These are phyloP conservation scores for Phrynocephalus versicolor DNA, from an alignment of 2,113 vertebrate species.

Conservation along the genomic window DNA sequence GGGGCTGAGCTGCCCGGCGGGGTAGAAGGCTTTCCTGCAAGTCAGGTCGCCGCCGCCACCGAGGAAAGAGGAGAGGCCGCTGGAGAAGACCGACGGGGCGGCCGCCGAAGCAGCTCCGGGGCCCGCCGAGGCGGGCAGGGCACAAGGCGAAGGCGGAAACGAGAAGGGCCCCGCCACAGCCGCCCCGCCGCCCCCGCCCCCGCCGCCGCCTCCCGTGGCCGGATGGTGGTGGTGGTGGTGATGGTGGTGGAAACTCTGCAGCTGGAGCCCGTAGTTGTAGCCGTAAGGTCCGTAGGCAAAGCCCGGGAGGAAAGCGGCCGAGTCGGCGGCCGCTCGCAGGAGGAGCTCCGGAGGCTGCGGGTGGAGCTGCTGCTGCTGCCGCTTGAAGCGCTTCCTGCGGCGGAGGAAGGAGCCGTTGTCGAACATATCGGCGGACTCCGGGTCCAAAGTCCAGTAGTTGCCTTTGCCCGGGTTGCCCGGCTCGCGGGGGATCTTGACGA, in stretches of 20 bases:
- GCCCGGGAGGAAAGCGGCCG: slow-evolving; percentile 88
- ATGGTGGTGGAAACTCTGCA: slow-evolving; percentile 83
- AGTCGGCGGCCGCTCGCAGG: slow-evolving; percentile 68
- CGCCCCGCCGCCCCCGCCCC: slow-evolving; percentile 43
- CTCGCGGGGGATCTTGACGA: slow-evolving; percentile 91
- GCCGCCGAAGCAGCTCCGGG: slow-evolving; percentile 78
- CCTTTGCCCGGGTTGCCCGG: slow-evolving; percentile 91
- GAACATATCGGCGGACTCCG: slow-evolving; percentile 94
- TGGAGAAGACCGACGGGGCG: slow-evolving; percentile 79
- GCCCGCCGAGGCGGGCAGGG: slow-evolving; percentile 78
- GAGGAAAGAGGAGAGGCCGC: slow-evolving; percentile 83
- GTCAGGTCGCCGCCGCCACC: slow-evolving; percentile 84
- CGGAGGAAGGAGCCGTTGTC: slow-evolving; percentile 94
- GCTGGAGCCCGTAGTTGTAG: slow-evolving; percentile 93
- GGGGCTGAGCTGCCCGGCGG: slow-evolving; percentile 75
- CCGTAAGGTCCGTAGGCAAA: slow-evolving; percentile 95
- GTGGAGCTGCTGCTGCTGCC: slow-evolving; percentile 81
- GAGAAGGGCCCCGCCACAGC: slow-evolving; percentile 77
- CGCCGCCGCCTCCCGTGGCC: slow-evolving; percentile 23
- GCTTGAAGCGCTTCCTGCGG: slow-evolving; percentile 92
- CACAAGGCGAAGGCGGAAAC: slow-evolving; percentile 84
- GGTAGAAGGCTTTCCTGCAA: slow-evolving; percentile 79
- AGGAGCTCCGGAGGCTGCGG: slow-evolving; percentile 83
- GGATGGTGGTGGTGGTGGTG: slow-evolving; percentile 49
- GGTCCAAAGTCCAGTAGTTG: slow-evolving; percentile 96